Evolutionary conservation across 2,888 invertebrate genomes (phyloP).

Genomic region (Drosophila robusta): DNA sequence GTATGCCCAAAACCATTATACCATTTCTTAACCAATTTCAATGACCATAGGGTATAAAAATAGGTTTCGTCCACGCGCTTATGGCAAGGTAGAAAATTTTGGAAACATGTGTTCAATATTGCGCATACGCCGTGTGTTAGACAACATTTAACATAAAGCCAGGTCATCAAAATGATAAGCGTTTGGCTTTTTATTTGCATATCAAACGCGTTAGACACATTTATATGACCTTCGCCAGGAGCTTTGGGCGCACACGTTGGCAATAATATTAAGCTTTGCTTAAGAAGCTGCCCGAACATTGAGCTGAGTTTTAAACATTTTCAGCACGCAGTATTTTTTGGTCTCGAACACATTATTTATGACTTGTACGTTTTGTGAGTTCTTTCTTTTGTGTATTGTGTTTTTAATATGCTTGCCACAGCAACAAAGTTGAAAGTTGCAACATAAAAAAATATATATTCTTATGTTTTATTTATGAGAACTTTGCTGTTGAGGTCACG

Average conservation of each 20-base stretch:
- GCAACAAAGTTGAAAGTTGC: constrained; percentile 37
- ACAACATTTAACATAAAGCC: constrained; percentile 15
- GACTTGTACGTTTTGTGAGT: constrained; percentile 42
- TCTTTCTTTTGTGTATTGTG: constrained; percentile 6
- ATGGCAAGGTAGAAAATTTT: constrained; percentile 17
- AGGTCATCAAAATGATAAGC: constrained; percentile 51
- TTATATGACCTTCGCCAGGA: constrained; percentile 36
- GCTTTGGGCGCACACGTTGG: constrained; percentile 33
- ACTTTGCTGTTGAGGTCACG: constrained; percentile 6
- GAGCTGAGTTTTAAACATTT: constrained; percentile 57
- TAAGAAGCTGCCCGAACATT: constrained; percentile 44
- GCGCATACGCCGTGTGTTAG: constrained; percentile 50
- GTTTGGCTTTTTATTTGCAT: constrained; percentile 62
- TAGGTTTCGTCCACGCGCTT: constrained; percentile 15
- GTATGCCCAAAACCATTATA: neutral
- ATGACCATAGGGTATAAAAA: neutral
- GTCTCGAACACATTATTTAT: constrained; percentile 69
- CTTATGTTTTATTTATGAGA: constrained; percentile 63
- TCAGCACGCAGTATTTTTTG: constrained; percentile 53
- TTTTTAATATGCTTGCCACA: constrained; percentile 35
- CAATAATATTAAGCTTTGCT: constrained; percentile 54
- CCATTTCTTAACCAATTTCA: no score
- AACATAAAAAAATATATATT: constrained; percentile 32
- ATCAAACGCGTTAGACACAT: constrained; percentile 63
- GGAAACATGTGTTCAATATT: constrained; percentile 45